These are phyloP conservation scores for Acanthornis magna DNA, from an alignment of 2,797 vertebrate species.

Conservation along the genomic window DNA sequence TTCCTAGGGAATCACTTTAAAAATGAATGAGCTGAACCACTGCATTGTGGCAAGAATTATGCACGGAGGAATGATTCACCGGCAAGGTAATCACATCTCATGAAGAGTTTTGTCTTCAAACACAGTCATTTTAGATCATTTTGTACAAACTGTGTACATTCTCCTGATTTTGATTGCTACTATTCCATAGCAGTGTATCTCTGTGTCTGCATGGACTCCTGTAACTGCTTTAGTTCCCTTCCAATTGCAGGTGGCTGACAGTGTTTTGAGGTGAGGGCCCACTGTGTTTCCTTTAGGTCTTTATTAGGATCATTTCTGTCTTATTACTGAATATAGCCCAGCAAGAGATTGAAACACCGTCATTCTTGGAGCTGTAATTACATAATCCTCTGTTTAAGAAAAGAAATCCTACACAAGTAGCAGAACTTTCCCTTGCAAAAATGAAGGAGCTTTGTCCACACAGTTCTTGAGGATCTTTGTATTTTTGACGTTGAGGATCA, in stretches of 20 bases:
- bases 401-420: background rate
- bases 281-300: background rate
- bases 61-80: slow-evolving; percentile 98
- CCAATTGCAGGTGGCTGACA: background rate
- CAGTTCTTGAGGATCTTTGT: background rate
- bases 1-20: slow-evolving; percentile 93
- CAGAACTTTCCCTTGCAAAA: background rate
- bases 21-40: slow-evolving; percentile 97
- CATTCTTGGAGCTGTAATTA: background rate
- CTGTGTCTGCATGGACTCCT: background rate
- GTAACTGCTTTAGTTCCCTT: background rate
- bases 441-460: background rate
- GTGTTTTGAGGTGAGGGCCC: background rate
- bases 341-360: background rate
- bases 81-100: slow-evolving; percentile 86
- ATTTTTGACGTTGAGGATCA: background rate
- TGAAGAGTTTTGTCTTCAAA: background rate
- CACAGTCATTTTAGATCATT: background rate
- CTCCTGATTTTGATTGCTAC: background rate
- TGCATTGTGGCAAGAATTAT: slow-evolving; percentile 98
- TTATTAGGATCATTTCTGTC: background rate
- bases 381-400: background rate
- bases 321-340: background rate
- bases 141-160: background rate
- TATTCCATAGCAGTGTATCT: background rate